A percentile compares a stretch with the other conserved stretches of the same genome.
Conservation (phyloP, 2,888 invertebrate genomes). For the Napeogenes sylphis region DNA sequence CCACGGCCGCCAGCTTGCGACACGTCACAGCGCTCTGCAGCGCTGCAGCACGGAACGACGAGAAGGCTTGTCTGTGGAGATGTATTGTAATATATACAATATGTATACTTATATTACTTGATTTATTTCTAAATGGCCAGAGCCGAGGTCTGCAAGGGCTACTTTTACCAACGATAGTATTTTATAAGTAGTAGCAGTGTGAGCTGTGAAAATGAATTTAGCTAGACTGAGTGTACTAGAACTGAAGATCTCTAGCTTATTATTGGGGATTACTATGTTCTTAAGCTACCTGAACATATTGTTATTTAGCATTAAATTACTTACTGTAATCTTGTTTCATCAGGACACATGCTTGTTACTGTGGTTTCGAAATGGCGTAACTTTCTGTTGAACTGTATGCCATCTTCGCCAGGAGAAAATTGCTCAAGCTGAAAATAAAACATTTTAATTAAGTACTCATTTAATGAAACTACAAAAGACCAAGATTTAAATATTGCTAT, state of each 20-base stretch:
- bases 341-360: slow-evolving; percentile 63
- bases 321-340: slow-evolving; percentile 62
- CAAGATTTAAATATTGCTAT: too few relatives aligned
- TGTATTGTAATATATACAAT: background rate
- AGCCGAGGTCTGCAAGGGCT: too few relatives aligned
- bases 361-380: slow-evolving; percentile 64
- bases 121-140: too few relatives aligned
- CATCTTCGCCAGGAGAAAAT: slow-evolving; percentile 67
- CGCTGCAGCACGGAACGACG: slow-evolving; percentile 61
- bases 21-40: slow-evolving; percentile 52
- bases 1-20: slow-evolving; percentile 61
- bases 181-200: too few relatives aligned
- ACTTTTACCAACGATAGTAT: too few relatives aligned
- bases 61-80: slow-evolving; percentile 56
- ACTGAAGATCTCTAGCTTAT: too few relatives aligned
- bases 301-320: slow-evolving; percentile 33
- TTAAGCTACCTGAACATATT: too few relatives aligned
- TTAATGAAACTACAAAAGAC: too few relatives aligned
- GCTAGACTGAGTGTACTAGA: too few relatives aligned
- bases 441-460: too few relatives aligned
- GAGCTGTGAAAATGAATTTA: too few relatives aligned
- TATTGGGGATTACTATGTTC: too few relatives aligned
- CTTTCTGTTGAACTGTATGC: slow-evolving; percentile 69
- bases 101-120: background rate
- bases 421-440: slow-evolving; percentile 56